Base-by-base conservation (phyloP, 2,797 vertebrate species). In the Myripristis jacobus region DNA sequence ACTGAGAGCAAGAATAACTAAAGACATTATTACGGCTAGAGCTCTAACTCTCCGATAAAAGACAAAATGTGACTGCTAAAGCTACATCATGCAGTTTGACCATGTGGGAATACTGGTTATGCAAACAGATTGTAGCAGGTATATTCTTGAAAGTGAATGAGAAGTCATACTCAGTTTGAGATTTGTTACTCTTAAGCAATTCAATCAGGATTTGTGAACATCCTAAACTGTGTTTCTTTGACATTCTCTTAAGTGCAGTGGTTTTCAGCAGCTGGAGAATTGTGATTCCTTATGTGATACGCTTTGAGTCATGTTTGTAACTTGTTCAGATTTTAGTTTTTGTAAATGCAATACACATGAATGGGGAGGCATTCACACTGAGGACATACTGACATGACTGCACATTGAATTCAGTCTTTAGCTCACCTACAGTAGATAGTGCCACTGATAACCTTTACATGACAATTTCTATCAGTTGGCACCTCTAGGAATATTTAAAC, bases 101-200 rank as follows among this genome's bases (percentile, higher is more conserved):
- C 22, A 9, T 19, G 24, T 46, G 43, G 25, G 9, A 60, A 16
- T 41, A 19, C 22, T 6, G 25, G 56, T 27, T 47, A n/a, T 51
- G 46, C 48, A 36, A 63, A 63, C 46, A 63, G 60, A 58, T 16
- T 58, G 56, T 43, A 58, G n/a, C 34, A 25, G 21, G 44, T 50
- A 4, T 29, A 34, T 34, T 22, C 54, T 25, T 52, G 24, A 52
- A 52, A 52, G 24, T 24, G 7, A 22, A 22, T 53, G 21, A 4
- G 22, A 19, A 50, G 22, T 50, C 22, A 9, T 15, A 41, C 38
- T 41, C 48, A 50, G 24, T 24, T 50, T 50, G 48, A 22, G 48
- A 50, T 22, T 13, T 50, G 48, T 50, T 50, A 21, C 13, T 50
- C 19, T 24, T 50, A 50, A 11, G 48, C 48, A 50, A 21, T 21